Conservation (phyloP, 2,113 vertebrate genomes). For the Albula goreensis region DNA sequence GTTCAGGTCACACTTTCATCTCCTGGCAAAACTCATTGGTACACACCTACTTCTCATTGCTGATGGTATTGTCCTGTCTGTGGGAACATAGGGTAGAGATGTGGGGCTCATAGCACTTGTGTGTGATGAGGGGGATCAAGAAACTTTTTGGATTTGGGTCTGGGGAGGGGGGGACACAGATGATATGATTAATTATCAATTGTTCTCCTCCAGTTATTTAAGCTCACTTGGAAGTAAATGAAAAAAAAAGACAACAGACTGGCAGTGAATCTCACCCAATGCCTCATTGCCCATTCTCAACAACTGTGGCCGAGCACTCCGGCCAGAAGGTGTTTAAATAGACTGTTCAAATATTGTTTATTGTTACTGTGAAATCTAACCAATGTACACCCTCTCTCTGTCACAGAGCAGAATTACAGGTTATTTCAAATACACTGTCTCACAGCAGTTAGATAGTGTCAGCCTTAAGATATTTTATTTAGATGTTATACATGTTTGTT, state of each 20-base stretch:
- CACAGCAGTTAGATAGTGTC: background rate
- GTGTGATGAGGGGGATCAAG: background rate
- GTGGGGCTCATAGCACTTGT: background rate
- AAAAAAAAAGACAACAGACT: background rate
- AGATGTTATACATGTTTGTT: too few species aligned
- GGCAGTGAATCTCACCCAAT: background rate
- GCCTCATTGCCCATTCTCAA: constrained; percentile 12
- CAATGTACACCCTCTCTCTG: background rate
- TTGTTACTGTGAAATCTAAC: background rate
- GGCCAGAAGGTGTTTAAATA: constrained; percentile 12
- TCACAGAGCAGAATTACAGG: background rate
- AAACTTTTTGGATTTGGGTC: background rate
- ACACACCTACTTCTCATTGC: background rate
- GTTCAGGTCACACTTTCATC: background rate
- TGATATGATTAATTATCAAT: constrained; percentile 17
- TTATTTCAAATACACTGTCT: background rate
- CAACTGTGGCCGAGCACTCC: background rate
- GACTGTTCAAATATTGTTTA: constrained; percentile 24
- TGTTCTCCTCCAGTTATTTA: background rate
- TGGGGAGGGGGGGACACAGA: background rate
- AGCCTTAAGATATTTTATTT: background rate
- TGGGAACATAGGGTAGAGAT: background rate
- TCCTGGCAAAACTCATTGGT: background rate
- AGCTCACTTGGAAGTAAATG: background rate
- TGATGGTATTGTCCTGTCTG: background rate